Conservation (phyloP, 1,140 invertebrate species). For the Drosophila nebulosa region DNA sequence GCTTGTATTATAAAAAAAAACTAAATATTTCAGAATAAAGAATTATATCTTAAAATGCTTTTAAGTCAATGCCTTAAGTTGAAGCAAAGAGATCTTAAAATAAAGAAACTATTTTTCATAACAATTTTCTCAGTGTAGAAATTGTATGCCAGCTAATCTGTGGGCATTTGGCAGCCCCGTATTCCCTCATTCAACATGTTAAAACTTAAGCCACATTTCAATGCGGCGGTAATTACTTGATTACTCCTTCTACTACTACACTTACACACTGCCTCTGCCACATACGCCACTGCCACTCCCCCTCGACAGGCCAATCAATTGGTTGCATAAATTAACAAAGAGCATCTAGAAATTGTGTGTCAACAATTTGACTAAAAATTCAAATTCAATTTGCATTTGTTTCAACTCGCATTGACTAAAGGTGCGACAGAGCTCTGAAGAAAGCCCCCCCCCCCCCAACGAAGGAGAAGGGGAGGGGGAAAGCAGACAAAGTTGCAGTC, state of each 20-base stretch:
- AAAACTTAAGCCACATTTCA: conserved; percentile 50
- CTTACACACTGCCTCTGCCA: too few species aligned
- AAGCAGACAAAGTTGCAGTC: background rate
- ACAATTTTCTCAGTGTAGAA: background rate
- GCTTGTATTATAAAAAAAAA: too few species aligned
- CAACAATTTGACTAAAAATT: conserved; percentile 45
- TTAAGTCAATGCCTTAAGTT: too few species aligned
- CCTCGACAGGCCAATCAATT: conserved; percentile 30
- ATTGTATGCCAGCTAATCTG: background rate
- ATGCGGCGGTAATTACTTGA: conserved; percentile 65
- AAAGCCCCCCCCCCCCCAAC: too few species aligned
- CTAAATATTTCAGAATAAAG: too few species aligned
- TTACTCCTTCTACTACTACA: conserved; percentile 16
- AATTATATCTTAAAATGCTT: too few species aligned
- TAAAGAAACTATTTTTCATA: too few species aligned
- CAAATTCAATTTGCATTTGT: conserved; percentile 56
- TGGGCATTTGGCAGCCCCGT: conserved; percentile 9
- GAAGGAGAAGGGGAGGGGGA: background rate
- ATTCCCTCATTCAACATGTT: conserved; percentile 40
- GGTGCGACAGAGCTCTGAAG: background rate
- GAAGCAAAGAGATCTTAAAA: too few species aligned
- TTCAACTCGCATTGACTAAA: conserved; percentile 12
- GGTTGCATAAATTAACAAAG: conserved; percentile 50
- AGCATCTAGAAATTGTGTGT: conserved; percentile 41
- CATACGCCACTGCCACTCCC: background rate